A percentile compares a stretch with the other conserved stretches of the same genome.
These are phyloP conservation scores for Malurus alboscapulatus DNA, from an alignment of 2,113 vertebrate genomes.

Conservation along the genomic window DNA sequence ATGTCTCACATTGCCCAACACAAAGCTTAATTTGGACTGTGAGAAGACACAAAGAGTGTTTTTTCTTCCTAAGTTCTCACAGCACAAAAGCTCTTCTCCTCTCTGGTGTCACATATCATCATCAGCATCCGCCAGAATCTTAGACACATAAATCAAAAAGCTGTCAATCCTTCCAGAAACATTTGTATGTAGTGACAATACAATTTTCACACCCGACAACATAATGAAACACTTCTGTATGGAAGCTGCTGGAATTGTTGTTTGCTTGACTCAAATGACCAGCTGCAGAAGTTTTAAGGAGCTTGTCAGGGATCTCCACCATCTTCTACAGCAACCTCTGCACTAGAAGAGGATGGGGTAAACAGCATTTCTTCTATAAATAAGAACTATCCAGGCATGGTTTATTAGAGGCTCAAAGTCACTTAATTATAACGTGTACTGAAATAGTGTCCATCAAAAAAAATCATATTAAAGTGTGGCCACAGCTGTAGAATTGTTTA, in stretches of 20 bases:
- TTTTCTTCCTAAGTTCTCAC: background rate
- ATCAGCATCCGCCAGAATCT: background rate
- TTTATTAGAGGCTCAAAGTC: background rate
- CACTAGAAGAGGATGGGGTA: background rate
- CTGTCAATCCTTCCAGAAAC: conserved; percentile 5
- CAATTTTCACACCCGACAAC: conserved; percentile 30
- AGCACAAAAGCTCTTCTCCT: background rate
- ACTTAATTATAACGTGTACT: background rate
- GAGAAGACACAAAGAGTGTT: background rate
- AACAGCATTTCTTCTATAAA: background rate
- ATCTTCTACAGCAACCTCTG: background rate
- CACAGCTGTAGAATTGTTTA: background rate
- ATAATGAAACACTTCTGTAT: conserved; percentile 36
- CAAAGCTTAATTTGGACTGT: background rate
- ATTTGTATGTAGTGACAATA: background rate
- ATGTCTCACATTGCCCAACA: background rate
- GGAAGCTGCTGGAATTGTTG: background rate
- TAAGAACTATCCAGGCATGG: background rate
- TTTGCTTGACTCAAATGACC: conserved; percentile 13
- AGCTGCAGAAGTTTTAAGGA: background rate
- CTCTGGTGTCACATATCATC: background rate
- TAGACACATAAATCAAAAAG: conserved; percentile 11
- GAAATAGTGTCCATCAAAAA: background rate
- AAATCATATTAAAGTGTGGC: background rate
- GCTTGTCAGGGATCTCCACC: background rate